A percentile compares a stretch with the other conserved stretches of the same genome.
Conservation (phyloP, 2,113 vertebrate genomes). For the Etheostoma cragini region DNA sequence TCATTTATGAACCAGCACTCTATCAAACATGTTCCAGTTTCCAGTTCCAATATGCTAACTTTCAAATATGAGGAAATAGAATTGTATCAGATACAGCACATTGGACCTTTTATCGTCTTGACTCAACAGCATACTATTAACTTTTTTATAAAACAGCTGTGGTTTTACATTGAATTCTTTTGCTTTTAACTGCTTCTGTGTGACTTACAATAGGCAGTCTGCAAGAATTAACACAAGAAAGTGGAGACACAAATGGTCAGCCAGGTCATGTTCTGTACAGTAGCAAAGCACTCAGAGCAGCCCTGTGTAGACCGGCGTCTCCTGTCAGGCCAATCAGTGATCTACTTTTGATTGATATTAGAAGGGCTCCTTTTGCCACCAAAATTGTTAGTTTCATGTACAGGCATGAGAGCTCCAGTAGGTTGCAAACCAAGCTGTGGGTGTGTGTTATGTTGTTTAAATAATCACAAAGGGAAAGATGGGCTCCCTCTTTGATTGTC, state of each 20-base stretch:
- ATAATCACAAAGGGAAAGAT: slow-evolving; percentile 24
- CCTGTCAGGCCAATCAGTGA: slow-evolving; percentile 58
- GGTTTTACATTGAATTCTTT: not conserved
- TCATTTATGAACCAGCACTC: not conserved
- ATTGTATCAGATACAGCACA: not conserved
- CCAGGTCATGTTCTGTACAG: slow-evolving; percentile 42
- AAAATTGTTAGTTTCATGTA: slow-evolving; percentile 49
- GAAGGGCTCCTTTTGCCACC: slow-evolving; percentile 28
- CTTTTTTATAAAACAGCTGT: not conserved
- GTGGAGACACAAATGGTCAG: slow-evolving; percentile 53
- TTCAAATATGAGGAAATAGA: not conserved
- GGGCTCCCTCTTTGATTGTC: slow-evolving; percentile 29
- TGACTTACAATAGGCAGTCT: slow-evolving; percentile 10
- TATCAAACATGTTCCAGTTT: not conserved
- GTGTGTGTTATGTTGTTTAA: slow-evolving; percentile 28
- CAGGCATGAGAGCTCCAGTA: slow-evolving; percentile 35
- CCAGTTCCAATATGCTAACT: not conserved
- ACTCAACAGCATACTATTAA: not conserved
- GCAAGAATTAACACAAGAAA: slow-evolving; percentile 41
- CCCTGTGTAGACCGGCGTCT: slow-evolving; percentile 22
- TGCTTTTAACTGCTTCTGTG: slow-evolving; percentile 15
- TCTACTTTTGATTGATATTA: slow-evolving; percentile 53
- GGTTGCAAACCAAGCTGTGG: slow-evolving; percentile 20
- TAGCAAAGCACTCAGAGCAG: slow-evolving; percentile 29
- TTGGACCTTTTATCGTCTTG: not conserved